These are phyloP conservation scores for Thera obeliscata DNA, from an alignment of 2,888 invertebrate species.

Conservation along the genomic window DNA sequence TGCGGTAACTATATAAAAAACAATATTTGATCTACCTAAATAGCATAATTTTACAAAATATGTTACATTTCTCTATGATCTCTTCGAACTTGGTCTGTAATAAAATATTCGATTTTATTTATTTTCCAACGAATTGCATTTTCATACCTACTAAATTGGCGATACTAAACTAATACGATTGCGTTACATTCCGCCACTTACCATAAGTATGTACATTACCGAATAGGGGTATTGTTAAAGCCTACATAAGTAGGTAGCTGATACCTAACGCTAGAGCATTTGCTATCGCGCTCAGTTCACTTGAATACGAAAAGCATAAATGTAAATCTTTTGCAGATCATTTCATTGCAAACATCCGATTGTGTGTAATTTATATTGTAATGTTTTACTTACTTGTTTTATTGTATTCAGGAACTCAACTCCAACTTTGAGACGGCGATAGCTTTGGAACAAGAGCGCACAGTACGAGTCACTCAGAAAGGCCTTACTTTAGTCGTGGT, in stretches of 20 bases:
- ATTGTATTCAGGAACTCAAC: constrained; percentile 67
- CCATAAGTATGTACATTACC: too few species aligned
- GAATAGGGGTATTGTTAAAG: too few species aligned
- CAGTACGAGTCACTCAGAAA: constrained; percentile 72
- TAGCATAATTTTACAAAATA: too few species aligned
- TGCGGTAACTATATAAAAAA: background rate
- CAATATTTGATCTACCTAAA: background rate
- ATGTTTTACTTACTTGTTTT: background rate
- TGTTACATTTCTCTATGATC: too few species aligned
- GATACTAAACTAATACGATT: too few species aligned
- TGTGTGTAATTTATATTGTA: background rate
- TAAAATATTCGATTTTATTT: too few species aligned
- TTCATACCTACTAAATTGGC: too few species aligned
- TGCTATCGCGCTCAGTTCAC: background rate
- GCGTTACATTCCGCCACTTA: too few species aligned
- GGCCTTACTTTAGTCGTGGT: constrained; percentile 76
- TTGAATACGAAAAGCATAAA: background rate
- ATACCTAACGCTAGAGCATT: background rate
- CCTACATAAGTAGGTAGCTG: too few species aligned
- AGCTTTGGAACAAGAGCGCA: constrained; percentile 65
- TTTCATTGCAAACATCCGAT: background rate
- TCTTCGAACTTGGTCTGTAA: too few species aligned
- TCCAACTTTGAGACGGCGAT: constrained; percentile 67
- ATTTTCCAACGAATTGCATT: too few species aligned
- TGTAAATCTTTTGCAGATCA: background rate